Conservation (phyloP, 2,797 vertebrate species). For the Emys orbicularis region DNA sequence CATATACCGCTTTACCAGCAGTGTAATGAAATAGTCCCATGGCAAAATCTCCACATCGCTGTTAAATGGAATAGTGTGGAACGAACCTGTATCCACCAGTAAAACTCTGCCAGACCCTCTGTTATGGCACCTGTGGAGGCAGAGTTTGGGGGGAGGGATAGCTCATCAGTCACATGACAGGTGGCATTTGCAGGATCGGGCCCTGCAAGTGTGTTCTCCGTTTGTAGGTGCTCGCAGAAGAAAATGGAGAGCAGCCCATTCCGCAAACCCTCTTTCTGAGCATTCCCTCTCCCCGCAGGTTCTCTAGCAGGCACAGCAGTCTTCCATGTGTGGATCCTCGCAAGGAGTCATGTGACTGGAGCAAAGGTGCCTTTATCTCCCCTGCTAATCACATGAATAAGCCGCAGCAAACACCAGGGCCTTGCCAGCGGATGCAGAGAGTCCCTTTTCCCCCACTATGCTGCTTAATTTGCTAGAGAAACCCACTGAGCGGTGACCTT, state of each 20-base stretch:
- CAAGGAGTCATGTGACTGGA: background rate
- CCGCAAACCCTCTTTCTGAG: background rate
- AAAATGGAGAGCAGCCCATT: background rate
- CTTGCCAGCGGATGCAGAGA: background rate
- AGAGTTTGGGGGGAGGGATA: too few species aligned
- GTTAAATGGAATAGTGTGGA: too few species aligned
- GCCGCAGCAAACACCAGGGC: background rate
- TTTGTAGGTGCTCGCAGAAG: background rate
- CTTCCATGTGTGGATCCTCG: background rate
- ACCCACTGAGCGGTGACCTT: background rate
- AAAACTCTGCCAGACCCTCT: too few species aligned
- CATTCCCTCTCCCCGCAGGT: background rate
- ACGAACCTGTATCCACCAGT: too few species aligned
- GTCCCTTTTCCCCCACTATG: fast-evolving
- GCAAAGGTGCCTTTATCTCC: background rate
- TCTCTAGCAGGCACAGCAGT: background rate
- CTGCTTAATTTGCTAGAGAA: background rate
- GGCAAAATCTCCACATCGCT: too few species aligned
- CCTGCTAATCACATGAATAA: background rate
- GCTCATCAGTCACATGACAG: background rate
- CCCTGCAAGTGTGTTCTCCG: background rate
- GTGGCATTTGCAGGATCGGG: background rate
- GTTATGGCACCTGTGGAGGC: too few species aligned
- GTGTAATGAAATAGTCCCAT: too few species aligned
- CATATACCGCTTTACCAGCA: too few species aligned